Base-by-base conservation (phyloP, 2,797 vertebrate genomes). In the Nyctibius grandis region DNA sequence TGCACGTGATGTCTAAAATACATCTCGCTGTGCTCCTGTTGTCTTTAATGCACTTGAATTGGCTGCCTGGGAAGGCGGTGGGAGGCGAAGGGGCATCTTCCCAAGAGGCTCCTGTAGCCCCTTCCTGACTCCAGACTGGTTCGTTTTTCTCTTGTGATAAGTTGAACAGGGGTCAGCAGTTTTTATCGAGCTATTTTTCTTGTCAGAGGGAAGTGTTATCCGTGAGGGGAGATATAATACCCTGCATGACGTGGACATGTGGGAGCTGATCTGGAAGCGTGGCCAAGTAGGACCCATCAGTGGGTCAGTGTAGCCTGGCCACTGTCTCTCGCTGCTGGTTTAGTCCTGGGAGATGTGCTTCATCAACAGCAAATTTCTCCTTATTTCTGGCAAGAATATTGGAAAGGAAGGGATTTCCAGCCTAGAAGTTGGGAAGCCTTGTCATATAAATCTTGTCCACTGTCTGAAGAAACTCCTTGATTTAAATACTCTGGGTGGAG, bases 1-100 rank as follows among this genome's bases (percentile, higher is more conserved):
- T 31, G 3, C 0, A 0, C 9, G 44, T 8, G 33, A 9, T 40
- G 67, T 40, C 54, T 56, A 1, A 54, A 44, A 12, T 22, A 7
- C 2, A 23, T 61, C 64, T 76, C 2, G 0, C 45, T 33, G 45
- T 31, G 70, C 63, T 67, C 51, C 59, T 28, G 10, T 26, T 19
- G 56, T 36, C 29, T 51, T 48, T n/a, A 12, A 17, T 1, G 3
- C 2, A 0, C 54, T 50, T 0, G 1, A 12, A 15, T 11, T 33
- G 50, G 2, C 47, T 4, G 9, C 15, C 19, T 33, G 63, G 51
- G 9, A 18, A 29, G 51, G 33, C 57, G 38, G 64, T 7, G 25
- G 56, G 36, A 54, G 76, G 9, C 3, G 0, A 34, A 60, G 48
- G 20, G 12, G 22, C 53, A 16, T 45, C 61, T 50, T 48, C 74